Evolutionary conservation across 92 coral and sea anemone genomes (phyloP).

Genomic region (Bergia puertoricense): DNA sequence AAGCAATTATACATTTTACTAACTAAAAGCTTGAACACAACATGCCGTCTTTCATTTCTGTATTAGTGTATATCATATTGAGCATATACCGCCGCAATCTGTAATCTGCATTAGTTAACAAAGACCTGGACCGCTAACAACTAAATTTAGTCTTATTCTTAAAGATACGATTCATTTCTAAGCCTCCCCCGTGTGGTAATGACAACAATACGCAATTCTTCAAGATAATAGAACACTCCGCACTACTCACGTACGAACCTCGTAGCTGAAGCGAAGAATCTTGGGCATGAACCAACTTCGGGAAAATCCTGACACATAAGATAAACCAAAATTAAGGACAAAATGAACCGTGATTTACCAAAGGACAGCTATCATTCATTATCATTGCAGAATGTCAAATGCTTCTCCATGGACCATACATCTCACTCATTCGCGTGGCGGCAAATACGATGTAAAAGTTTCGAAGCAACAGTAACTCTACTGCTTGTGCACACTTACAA

Average conservation of each 20-base stretch:
- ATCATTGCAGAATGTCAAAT: not conserved
- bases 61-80: no score
- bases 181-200: not conserved
- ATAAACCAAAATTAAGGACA: not conserved
- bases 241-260: conserved; percentile 7
- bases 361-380: not conserved
- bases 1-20: no score
- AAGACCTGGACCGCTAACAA: not conserved
- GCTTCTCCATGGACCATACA: not conserved
- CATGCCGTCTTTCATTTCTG: not conserved
- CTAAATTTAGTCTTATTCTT: no score
- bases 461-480: not conserved
- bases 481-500: conserved; percentile 1
- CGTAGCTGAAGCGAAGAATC: conserved; percentile 9
- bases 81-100: no score
- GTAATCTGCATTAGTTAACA: not conserved
- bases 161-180: not conserved
- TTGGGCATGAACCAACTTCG: not conserved
- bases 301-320: conserved; percentile 22
- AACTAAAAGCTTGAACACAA: not conserved
- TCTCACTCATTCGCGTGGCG: conserved; percentile 7
- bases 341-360: not conserved
- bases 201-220: not conserved
- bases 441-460: not conserved
- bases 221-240: not conserved